These are phyloP conservation scores for Bombus superbus DNA, from an alignment of 1,140 invertebrate species.

Conservation along the genomic window DNA sequence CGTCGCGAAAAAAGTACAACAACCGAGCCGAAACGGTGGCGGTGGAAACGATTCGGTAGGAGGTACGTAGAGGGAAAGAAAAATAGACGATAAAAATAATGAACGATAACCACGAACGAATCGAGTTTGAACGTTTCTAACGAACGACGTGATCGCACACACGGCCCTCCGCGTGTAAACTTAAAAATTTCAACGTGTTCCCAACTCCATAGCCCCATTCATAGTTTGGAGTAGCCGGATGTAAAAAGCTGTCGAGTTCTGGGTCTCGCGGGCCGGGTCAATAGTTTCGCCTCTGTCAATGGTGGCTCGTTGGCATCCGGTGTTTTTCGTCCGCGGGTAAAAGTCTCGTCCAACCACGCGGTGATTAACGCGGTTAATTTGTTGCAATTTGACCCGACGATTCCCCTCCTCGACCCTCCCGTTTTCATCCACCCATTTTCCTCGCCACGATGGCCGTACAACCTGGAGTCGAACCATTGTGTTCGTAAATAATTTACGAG, in stretches of 20 bases:
- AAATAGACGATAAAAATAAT: conserved; percentile 1
- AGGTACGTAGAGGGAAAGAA: neutral
- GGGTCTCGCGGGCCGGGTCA: conserved; percentile 17
- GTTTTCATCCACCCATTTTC: neutral
- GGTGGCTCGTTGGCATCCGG: conserved; percentile 1
- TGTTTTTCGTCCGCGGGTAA: conserved; percentile 15
- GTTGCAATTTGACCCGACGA: conserved; percentile 68
- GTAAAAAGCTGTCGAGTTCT: conserved; percentile 47
- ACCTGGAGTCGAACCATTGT: conserved; percentile 20
- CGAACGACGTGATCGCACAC: neutral
- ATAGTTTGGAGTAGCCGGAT: conserved; percentile 30
- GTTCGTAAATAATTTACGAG: conserved; percentile 66
- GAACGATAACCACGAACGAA: neutral
- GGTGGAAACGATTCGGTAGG: neutral
- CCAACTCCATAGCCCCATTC: neutral
- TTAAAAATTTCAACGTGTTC: conserved; percentile 48
- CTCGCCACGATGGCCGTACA: neutral
- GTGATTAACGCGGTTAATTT: conserved; percentile 72
- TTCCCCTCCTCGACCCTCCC: neutral
- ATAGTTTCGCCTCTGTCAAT: conserved; percentile 49
- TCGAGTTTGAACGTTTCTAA: conserved; percentile 22
- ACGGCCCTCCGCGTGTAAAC: neutral
- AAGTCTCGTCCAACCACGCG: conserved; percentile 56
- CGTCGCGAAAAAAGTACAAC: neutral
- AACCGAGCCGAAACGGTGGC: neutral